Conservation (phyloP, 2,113 vertebrate genomes). For the Peromyscus maniculatus region DNA sequence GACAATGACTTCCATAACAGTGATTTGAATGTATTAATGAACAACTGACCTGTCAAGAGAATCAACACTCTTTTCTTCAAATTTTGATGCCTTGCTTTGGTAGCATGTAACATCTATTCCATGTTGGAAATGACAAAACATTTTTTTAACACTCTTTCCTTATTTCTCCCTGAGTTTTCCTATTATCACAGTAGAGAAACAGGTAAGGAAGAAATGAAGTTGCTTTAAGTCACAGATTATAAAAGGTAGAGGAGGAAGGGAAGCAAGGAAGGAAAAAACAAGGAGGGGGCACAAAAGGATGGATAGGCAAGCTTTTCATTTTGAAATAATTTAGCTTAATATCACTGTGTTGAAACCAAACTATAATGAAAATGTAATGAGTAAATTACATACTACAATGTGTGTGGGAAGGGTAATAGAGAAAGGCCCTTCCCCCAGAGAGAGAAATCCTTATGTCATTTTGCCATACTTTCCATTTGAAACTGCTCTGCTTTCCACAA, state of each 20-base stretch:
- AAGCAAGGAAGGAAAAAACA: not conserved
- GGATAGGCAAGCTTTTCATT: conserved; percentile 34
- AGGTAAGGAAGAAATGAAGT: not conserved
- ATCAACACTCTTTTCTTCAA: not conserved
- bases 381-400: not conserved
- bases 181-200: not conserved
- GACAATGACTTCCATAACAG: not conserved
- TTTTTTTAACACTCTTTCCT: not conserved
- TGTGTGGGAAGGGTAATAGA: not conserved
- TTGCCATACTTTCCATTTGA: conserved; percentile 5
- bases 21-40: conserved; percentile 19
- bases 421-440: not conserved
- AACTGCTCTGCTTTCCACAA: conserved; percentile 42
- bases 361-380: conserved; percentile 13
- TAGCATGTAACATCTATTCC: not conserved
- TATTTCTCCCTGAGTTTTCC: not conserved
- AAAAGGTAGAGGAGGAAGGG: conserved; percentile 72
- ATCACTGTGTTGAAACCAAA: conserved; percentile 69
- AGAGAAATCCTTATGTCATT: conserved; percentile 34
- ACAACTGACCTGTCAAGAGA: not conserved
- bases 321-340: conserved; percentile 8
- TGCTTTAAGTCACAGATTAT: conserved; percentile 41
- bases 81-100: not conserved
- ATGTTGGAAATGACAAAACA: not conserved
- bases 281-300: not conserved